phyloP scores from a whole-genome alignment of 1,140 invertebrate species.

The Tetramorium parvispinum region DNA sequence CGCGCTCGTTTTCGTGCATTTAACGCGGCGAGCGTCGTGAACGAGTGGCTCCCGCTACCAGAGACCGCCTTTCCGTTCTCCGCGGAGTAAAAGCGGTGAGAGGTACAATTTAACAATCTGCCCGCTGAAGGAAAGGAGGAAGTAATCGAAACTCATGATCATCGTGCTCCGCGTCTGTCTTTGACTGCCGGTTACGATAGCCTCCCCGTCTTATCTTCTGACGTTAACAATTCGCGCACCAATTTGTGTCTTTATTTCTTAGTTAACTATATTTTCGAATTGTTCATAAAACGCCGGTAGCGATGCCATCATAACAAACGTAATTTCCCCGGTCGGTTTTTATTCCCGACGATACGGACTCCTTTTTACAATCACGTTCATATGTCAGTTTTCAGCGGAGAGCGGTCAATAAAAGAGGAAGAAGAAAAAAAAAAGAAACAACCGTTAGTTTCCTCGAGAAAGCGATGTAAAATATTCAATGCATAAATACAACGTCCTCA shows the following conservation, averaged over 20 bases:
- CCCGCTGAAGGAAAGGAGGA: not conserved
- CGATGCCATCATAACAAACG: not conserved
- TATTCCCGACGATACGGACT: not conserved
- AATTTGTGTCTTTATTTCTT: not conserved
- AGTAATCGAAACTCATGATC: not conserved
- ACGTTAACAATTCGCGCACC: not conserved
- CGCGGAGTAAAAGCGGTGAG: not conserved
- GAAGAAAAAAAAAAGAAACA: not conserved
- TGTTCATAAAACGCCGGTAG: not conserved
- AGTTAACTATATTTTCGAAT: not conserved
- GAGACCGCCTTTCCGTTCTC: not conserved
- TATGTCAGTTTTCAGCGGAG: not conserved
- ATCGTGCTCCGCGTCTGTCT: not conserved
- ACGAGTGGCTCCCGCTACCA: not conserved
- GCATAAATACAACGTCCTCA: slow-evolving; percentile 30
- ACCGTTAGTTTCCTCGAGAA: not conserved
- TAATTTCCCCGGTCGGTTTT: not conserved
- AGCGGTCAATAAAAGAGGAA: not conserved
- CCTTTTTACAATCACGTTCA: not conserved
- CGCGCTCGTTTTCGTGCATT: slow-evolving; percentile 4
- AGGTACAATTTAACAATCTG: not conserved
- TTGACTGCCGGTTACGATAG: slow-evolving; percentile 14
- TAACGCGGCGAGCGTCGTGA: slow-evolving; percentile 3
- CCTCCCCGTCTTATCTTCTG: no score
- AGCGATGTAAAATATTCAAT: slow-evolving; percentile 49